phyloP scores from a whole-genome alignment of 2,888 invertebrate species.

The Osedax fenrisi region DNA sequence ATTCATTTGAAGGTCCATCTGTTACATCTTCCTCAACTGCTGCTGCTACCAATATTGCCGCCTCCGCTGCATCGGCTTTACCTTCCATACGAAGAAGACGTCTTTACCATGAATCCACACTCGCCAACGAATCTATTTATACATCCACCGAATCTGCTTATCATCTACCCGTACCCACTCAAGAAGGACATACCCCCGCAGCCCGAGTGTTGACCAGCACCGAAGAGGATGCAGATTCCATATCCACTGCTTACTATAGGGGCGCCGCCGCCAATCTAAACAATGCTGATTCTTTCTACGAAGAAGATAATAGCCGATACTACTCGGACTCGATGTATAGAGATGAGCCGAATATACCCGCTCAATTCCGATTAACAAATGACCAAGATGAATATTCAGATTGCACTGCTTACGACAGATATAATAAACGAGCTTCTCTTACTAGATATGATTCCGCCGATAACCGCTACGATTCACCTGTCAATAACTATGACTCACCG shows the following conservation, averaged over 20 bases:
- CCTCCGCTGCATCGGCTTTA: background rate
- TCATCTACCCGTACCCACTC: no score
- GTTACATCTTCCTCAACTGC: background rate
- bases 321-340: background rate
- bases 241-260: background rate
- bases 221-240: background rate
- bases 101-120: background rate
- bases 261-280: background rate
- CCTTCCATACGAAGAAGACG: background rate
- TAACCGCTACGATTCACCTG: background rate
- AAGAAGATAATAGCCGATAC: no score
- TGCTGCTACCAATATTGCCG: background rate
- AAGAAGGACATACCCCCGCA: no score
- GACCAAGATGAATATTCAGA: background rate
- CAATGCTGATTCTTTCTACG: no score
- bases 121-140: background rate
- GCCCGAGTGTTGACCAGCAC: background rate
- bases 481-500: background rate
- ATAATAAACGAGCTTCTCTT: no score
- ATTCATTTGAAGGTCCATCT: background rate
- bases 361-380: background rate
- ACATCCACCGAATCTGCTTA: background rate
- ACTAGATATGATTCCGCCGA: background rate
- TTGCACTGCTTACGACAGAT: no score
- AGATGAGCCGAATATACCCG: background rate